These are phyloP conservation scores for Caiman crocodilus DNA, from an alignment of 2,797 vertebrate genomes.

Conservation along the genomic window DNA sequence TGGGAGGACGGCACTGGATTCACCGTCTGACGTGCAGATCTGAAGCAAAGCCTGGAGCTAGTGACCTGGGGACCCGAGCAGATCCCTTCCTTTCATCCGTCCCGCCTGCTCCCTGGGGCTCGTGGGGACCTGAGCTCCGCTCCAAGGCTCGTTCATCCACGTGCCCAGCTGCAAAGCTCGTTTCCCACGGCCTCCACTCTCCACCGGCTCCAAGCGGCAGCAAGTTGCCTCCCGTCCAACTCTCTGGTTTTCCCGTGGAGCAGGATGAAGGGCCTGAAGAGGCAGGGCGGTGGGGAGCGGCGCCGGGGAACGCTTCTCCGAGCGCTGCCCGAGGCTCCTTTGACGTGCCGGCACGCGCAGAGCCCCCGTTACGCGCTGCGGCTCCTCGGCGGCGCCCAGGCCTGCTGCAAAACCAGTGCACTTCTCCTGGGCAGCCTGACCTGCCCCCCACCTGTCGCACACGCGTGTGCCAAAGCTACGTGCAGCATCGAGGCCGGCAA, in stretches of 20 bases:
- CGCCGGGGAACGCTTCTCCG: not conserved
- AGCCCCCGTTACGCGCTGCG: too few species aligned
- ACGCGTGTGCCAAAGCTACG: too few species aligned
- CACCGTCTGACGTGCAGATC: not conserved
- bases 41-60: not conserved
- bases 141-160: not conserved
- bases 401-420: not conserved
- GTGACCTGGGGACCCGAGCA: not conserved
- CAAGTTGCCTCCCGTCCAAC: not conserved
- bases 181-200: not conserved
- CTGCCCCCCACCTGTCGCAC: too few species aligned
- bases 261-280: not conserved
- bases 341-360: not conserved
- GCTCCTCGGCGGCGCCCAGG: too few species aligned
- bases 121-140: not conserved
- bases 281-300: not conserved
- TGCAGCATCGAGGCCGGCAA: too few species aligned
- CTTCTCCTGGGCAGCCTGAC: not conserved
- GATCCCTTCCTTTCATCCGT: not conserved
- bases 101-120: not conserved
- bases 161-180: not conserved
- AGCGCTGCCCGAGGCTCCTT: not conserved
- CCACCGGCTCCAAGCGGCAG: not conserved
- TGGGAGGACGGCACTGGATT: not conserved
- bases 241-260: not conserved